Conservation (phyloP, 1,140 invertebrate genomes). For the Meloidogyne exigua region DNA sequence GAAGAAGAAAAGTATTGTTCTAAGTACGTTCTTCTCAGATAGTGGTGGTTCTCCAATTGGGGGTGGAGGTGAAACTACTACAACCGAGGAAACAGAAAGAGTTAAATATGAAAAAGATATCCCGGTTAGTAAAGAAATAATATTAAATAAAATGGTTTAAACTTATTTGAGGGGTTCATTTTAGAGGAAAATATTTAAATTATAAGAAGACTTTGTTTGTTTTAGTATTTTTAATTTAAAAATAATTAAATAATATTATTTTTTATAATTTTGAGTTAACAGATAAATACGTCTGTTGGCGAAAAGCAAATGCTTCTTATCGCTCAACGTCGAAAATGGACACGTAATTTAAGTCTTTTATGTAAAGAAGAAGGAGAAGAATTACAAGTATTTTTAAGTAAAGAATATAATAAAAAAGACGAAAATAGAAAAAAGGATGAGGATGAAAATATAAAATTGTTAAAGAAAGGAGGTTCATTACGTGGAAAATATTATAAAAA, state of each 20-base stretch:
- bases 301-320: conserved; percentile 26
- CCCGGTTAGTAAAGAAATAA: not conserved
- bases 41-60: not conserved
- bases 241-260: no score
- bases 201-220: no score
- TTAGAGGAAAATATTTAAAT: no score
- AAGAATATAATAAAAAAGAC: not conserved
- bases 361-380: conserved; percentile 29
- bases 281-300: conserved; percentile 19
- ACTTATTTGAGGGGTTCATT: no score
- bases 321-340: conserved; percentile 20
- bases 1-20: conserved; percentile 22
- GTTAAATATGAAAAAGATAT: not conserved
- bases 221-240: no score
- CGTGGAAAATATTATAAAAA: conserved; percentile 5
- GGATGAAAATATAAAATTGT: not conserved
- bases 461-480: conserved; percentile 2
- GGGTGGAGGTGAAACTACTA: not conserved
- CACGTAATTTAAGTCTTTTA: conserved; percentile 25
- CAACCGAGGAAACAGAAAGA: not conserved
- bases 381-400: conserved; percentile 13
- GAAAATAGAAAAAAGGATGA: not conserved
- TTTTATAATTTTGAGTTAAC: not conserved
- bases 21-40: conserved; percentile 8
- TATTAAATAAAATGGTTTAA: no score